phyloP scores from a whole-genome alignment of 2,797 vertebrate genomes.

The Enoplosus armatus region DNA sequence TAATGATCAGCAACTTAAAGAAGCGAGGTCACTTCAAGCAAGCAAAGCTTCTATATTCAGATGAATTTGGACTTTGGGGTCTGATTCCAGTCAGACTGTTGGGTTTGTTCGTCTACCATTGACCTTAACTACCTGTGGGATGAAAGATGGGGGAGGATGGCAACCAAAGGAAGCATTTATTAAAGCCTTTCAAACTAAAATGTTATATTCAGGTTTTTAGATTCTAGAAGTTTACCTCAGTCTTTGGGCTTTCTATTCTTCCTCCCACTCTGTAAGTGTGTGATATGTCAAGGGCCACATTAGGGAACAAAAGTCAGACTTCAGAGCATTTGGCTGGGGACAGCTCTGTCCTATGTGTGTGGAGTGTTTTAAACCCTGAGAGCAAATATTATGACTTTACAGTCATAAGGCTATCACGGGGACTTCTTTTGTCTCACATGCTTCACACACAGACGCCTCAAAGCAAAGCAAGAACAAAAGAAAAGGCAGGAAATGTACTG shows the following conservation, averaged over 20 bases:
- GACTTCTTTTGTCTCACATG: not conserved
- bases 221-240: slow-evolving; percentile 13
- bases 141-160: not conserved
- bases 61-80: slow-evolving; percentile 4
- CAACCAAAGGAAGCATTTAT: slow-evolving; percentile 3
- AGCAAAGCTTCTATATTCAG: slow-evolving; percentile 4
- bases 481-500: slow-evolving; percentile 37
- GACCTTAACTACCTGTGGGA: slow-evolving; percentile 19
- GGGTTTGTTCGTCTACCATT: not conserved
- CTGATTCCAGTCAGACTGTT: not conserved
- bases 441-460: slow-evolving; percentile 15
- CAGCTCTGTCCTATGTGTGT: not conserved
- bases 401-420: slow-evolving; percentile 32
- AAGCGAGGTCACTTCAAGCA: not conserved
- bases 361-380: slow-evolving; percentile 5
- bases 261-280: not conserved
- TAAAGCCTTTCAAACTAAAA: slow-evolving; percentile 17
- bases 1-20: slow-evolving; percentile 19
- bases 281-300: not conserved
- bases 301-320: slow-evolving; percentile 4
- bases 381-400: slow-evolving; percentile 19
- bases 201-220: slow-evolving; percentile 1
- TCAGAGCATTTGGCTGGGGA: slow-evolving; percentile 21
- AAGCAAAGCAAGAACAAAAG: slow-evolving; percentile 36
- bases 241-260: not conserved